Percentiles rank a stretch among this genome's conserved stretches.
Evolutionary conservation across 2,888 invertebrate species (phyloP).

Genomic region (Limnephilus auricula): DNA sequence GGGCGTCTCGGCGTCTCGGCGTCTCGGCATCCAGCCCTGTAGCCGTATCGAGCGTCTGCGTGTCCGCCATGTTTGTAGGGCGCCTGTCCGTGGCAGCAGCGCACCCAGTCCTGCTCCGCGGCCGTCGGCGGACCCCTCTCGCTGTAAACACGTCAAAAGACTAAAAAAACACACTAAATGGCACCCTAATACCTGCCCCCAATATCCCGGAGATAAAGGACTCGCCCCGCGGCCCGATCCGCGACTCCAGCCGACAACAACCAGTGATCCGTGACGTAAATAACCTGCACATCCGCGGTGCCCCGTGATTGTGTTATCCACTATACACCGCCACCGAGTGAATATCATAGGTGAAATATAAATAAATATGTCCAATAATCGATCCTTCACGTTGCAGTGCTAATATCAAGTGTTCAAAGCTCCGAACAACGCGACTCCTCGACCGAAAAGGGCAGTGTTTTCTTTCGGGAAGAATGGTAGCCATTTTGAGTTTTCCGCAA

Average conservation of each 20-base stretch:
- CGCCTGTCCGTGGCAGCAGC: conserved; percentile 46
- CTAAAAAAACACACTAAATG: conserved; percentile 49
- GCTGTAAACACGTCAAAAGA: conserved; percentile 52
- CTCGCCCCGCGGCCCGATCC: conserved; percentile 33
- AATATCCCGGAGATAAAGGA: conserved; percentile 49
- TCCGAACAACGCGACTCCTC: background rate
- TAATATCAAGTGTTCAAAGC: background rate
- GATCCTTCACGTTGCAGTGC: conserved; percentile 48
- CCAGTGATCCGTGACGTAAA: conserved; percentile 53
- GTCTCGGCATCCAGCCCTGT: conserved; percentile 54
- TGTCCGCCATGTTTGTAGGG: conserved; percentile 64
- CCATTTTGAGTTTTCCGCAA: conserved; percentile 62
- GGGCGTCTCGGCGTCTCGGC: background rate
- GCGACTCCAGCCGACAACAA: background rate
- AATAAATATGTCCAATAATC: conserved; percentile 20
- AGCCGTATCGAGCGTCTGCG: conserved; percentile 65
- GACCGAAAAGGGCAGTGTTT: conserved; percentile 51
- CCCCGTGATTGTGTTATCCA: conserved; percentile 49
- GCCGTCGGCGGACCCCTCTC: conserved; percentile 57
- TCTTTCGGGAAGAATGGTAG: conserved; percentile 57
- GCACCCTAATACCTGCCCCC: conserved; percentile 48
- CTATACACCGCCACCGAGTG: conserved; percentile 31
- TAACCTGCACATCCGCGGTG: conserved; percentile 45
- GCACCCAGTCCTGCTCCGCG: conserved; percentile 59
- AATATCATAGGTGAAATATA: conserved; percentile 49